These are phyloP conservation scores for Panthera tigris DNA, from an alignment of 2,113 vertebrate genomes.

Conservation along the genomic window DNA sequence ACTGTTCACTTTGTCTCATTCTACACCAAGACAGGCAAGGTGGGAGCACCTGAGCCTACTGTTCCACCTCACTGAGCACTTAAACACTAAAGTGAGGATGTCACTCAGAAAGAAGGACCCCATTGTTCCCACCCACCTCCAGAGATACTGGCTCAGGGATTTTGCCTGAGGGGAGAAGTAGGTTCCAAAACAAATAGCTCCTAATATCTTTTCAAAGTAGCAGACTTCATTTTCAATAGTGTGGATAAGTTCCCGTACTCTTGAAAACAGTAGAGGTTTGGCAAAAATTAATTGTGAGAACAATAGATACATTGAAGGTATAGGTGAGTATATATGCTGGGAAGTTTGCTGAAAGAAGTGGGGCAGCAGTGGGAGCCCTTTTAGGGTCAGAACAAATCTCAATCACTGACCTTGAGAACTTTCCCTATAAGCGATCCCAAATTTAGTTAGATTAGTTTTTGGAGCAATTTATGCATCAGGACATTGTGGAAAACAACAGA, in stretches of 20 bases:
- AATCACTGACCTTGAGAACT: not conserved
- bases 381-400: not conserved
- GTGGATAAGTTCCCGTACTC: not conserved
- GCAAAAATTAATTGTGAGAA: not conserved
- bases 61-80: not conserved
- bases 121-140: not conserved
- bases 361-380: not conserved
- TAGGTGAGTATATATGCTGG: not conserved
- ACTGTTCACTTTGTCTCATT: not conserved
- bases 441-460: not conserved
- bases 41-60: not conserved
- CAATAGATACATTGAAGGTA: not conserved
- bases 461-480: not conserved
- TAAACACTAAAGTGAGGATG: not conserved
- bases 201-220: not conserved
- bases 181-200: not conserved
- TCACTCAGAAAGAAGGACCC: not conserved
- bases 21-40: not conserved
- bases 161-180: not conserved
- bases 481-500: not conserved
- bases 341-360: not conserved
- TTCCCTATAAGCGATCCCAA: not conserved
- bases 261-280: not conserved
- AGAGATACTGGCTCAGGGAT: not conserved
- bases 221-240: not conserved